Conservation (phyloP, 2,113 vertebrate species). For the Indri indri region DNA sequence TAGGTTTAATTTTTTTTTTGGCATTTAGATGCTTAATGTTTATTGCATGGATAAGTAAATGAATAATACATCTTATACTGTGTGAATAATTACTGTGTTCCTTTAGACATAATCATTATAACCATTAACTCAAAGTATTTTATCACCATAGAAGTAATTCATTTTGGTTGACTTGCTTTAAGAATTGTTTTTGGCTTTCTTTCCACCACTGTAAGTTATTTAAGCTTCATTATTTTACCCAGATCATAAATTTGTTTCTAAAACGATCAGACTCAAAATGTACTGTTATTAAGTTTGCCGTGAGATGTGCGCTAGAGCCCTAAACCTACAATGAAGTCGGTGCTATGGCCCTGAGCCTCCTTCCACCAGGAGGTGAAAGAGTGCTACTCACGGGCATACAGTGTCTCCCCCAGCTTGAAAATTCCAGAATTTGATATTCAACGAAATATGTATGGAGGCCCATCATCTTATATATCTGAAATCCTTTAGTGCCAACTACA, state of each 20-base stretch:
- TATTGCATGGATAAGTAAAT: background rate
- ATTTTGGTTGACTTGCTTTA: background rate
- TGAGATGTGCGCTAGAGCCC: background rate
- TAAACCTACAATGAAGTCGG: background rate
- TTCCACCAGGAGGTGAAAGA: background rate
- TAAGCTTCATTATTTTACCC: slow-evolving; percentile 22
- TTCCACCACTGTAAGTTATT: background rate
- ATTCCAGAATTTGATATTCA: background rate
- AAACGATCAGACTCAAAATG: background rate
- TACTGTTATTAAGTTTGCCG: background rate
- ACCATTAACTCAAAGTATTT: slow-evolving; percentile 41
- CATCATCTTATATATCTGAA: background rate
- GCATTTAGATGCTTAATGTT: background rate
- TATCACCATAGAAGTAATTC: slow-evolving; percentile 9
- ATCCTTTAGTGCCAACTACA: background rate
- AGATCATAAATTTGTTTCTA: slow-evolving; percentile 14
- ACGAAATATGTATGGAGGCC: background rate
- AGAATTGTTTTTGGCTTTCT: slow-evolving; percentile 44
- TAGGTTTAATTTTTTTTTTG: background rate
- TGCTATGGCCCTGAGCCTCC: background rate
- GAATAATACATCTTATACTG: background rate
- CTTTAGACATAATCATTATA: slow-evolving; percentile 29
- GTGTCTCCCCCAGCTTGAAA: background rate
- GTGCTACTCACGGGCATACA: background rate
- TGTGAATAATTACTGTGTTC: slow-evolving; percentile 37